Base-by-base conservation (phyloP, 2,797 vertebrate species). In the Salmo trutta region DNA sequence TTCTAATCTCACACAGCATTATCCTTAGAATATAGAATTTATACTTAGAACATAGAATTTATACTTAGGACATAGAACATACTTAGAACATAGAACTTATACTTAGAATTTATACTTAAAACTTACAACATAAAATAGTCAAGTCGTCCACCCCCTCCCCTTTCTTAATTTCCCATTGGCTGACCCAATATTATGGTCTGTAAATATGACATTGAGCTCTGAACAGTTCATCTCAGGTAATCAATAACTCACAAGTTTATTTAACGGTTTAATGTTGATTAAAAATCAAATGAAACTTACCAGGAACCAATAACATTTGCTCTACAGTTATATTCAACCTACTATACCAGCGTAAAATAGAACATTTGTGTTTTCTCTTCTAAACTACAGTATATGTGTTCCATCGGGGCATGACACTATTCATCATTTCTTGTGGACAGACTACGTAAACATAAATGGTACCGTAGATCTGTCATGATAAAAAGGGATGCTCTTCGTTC, bases 201-300 rank as follows among this genome's bases (percentile, higher is more conserved):
- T 15, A 33, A 67, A 31, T 17, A 67, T 33, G 27, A 19, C 65
- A 67, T 31, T 17, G 14, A 67, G 27, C 65, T 67, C 65, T 67
- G 27, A 70, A 70, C n/a, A 10, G 41, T 47, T 47, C 7, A 2
- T 47, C 41, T 47, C 41, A 47, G 65, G 65, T 67, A 67, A 19
- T 53, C 7, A 52, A 51, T 15, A 24, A 15, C n/a, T 71, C 41
- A 51, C 69, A 24, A 4, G 51, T 56, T 73, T 54, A 73, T 19
- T 73, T 24, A 53, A 73, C 71, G 56, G 19, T 70, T 73, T 31
- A 73, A 36, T 36, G 31, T 47, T 70, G 2, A 47, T 47, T 47
- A 47, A 3, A 70, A 21, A 41, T 21, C 16, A 17, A 47, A 21
- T 10, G 41, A 47, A 47, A 8, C 14, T 41, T 36, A 70, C 17